Conservation (phyloP, 1,140 invertebrate genomes). For the Holotrichia oblita region DNA sequence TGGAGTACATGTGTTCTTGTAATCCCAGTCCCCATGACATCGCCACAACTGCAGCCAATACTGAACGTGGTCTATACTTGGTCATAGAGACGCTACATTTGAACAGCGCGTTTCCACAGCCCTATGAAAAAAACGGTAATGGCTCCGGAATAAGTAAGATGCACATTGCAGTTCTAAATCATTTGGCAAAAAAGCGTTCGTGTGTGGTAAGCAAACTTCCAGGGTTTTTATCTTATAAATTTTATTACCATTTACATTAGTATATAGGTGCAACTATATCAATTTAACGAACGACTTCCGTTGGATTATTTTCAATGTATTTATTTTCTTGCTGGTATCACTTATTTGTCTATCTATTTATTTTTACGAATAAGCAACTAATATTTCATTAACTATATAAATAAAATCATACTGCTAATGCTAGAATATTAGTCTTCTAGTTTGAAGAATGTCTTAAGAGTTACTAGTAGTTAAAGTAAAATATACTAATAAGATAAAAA, state of each 20-base stretch:
- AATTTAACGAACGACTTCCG: neutral
- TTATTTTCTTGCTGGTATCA: neutral
- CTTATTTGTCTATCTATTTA: neutral
- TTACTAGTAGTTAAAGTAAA: no score
- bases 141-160: neutral
- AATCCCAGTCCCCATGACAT: neutral
- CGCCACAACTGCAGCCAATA: neutral
- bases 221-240: conserved; percentile 17
- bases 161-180: neutral
- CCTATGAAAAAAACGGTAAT: neutral
- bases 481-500: no score
- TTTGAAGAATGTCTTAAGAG: no score
- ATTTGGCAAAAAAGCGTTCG: neutral
- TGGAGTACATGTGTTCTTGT: conserved; percentile 26
- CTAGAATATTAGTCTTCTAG: no score
- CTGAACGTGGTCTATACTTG: conserved; percentile 12
- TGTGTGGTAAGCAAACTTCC: conserved; percentile 12
- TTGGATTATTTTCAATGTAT: neutral
- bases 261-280: neutral
- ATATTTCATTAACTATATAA: neutral
- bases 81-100: neutral
- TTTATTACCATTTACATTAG: conserved; percentile 13
- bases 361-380: neutral
- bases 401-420: neutral
- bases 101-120: neutral